Evolutionary conservation across 2,797 vertebrate genomes (phyloP).

Genomic region (Enteromius trimaculatus): DNA sequence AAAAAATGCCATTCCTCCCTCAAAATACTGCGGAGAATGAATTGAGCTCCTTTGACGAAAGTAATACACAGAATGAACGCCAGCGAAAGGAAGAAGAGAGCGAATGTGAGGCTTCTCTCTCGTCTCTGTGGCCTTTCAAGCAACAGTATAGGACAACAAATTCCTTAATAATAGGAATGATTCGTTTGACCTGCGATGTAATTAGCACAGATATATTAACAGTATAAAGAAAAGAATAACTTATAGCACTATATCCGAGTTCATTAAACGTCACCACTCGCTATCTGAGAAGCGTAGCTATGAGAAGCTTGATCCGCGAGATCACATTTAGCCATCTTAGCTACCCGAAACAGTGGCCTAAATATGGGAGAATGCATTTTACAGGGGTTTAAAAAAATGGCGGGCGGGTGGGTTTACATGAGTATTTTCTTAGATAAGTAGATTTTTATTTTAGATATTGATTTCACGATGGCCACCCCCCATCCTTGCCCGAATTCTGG

Average conservation of each 20-base stretch:
- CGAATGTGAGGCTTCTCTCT: constrained; percentile 73
- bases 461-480: constrained; percentile 54
- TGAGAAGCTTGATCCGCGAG: constrained; percentile 63
- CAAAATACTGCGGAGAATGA: constrained; percentile 62
- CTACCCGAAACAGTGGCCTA: constrained; percentile 64
- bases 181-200: constrained; percentile 73
- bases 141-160: constrained; percentile 74
- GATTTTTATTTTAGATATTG: constrained; percentile 37
- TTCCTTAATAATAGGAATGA: constrained; percentile 79
- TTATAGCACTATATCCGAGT: constrained; percentile 82
- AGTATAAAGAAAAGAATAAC: constrained; percentile 75
- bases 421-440: constrained; percentile 1
- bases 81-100: constrained; percentile 70
- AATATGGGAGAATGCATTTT: constrained; percentile 65
- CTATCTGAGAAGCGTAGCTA: constrained; percentile 69
- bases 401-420: constrained; percentile 27
- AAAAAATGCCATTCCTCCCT: constrained; percentile 47
- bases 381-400: constrained; percentile 53
- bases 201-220: constrained; percentile 78
- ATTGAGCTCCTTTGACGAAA: constrained; percentile 54
- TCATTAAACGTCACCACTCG: constrained; percentile 79
- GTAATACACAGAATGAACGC: constrained; percentile 48
- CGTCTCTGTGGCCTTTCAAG: constrained; percentile 73
- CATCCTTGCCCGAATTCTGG: constrained; percentile 54
- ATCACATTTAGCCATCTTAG: constrained; percentile 47